Conservation (phyloP, 2,113 vertebrate species). For the cat (Felis catus) region DNA sequence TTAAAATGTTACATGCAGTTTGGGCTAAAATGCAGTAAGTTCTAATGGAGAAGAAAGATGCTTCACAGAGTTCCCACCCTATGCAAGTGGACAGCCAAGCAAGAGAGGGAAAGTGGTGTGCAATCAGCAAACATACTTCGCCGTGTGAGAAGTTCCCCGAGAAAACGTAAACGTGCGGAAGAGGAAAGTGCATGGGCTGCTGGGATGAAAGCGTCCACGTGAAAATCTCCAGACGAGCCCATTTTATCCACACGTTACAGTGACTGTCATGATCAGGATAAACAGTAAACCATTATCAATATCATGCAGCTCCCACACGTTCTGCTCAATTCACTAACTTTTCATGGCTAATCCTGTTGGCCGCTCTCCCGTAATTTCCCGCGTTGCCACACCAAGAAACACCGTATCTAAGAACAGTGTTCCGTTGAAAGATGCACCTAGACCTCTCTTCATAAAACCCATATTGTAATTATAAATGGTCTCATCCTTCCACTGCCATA, state of each 20-base stretch:
- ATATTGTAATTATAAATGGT: background rate
- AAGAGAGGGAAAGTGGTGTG: accelerated
- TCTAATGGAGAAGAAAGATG: accelerated
- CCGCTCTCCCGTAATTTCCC: background rate
- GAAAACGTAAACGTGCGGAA: background rate
- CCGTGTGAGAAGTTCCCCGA: accelerated
- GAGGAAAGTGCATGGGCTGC: accelerated
- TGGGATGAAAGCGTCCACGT: accelerated
- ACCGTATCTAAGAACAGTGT: accelerated
- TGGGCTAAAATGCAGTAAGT: accelerated
- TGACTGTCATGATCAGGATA: background rate
- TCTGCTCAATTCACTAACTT: background rate
- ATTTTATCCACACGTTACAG: accelerated
- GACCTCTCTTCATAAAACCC: background rate
- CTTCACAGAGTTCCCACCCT: accelerated
- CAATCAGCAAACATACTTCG: accelerated
- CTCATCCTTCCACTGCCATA: background rate
- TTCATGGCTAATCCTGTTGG: background rate
- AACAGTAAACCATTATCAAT: background rate
- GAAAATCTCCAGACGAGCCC: background rate
- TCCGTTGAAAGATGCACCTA: background rate
- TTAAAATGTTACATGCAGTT: accelerated
- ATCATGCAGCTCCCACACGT: background rate
- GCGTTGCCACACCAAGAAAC: background rate
- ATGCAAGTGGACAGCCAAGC: too few relatives aligned